Evolutionary conservation across 1,140 invertebrate genomes (phyloP).

Genomic region (Riptortus pedestris): DNA sequence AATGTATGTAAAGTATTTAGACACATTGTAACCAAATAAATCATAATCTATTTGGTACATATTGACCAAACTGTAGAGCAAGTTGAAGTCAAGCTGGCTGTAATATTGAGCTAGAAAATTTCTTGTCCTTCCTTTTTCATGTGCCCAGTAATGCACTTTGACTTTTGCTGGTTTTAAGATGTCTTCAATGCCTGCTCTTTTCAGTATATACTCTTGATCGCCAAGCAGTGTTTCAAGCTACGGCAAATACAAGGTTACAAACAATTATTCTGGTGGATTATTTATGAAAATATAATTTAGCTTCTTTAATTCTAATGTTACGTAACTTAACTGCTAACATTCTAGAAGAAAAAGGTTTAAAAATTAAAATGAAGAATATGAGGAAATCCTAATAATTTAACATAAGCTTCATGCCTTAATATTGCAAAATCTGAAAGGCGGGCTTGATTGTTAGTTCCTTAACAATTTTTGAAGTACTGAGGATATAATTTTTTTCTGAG

Average conservation of each 20-base stretch:
- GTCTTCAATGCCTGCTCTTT: slow-evolving; percentile 57
- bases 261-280: slow-evolving; percentile 42
- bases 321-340: no score
- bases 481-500: no score
- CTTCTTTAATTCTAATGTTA: no score
- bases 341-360: no score
- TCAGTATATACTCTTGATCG: slow-evolving; percentile 73
- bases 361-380: no score
- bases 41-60: slow-evolving; percentile 79
- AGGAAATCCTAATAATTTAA: no score
- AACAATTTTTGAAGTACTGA: no score
- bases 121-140: slow-evolving; percentile 49
- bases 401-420: no score
- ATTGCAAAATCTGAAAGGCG: no score
- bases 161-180: slow-evolving; percentile 66
- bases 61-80: slow-evolving; percentile 63
- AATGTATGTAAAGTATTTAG: slow-evolving; percentile 28
- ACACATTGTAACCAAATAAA: slow-evolving; percentile 60
- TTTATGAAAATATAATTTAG: slow-evolving; percentile 44
- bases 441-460: no score
- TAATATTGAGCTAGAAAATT: slow-evolving; percentile 61
- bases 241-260: slow-evolving; percentile 13
- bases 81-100: slow-evolving; percentile 56
- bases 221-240: slow-evolving; percentile 43
- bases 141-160: slow-evolving; percentile 51